Conservation (phyloP, 2,888 invertebrate species). For the Ornithoptera priamus region DNA sequence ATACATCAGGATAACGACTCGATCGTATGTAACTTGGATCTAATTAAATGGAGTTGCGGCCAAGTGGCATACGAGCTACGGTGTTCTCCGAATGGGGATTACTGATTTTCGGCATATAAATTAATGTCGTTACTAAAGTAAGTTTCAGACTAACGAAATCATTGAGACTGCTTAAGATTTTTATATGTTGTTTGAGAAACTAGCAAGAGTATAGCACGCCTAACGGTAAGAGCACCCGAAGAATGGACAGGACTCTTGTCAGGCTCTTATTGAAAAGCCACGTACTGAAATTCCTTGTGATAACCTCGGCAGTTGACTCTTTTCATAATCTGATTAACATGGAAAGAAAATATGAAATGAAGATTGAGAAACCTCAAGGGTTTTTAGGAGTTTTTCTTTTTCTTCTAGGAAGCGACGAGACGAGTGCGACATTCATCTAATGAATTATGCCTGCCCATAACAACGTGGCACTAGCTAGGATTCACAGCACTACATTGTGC, state of each 20-base stretch:
- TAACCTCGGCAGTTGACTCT: background rate
- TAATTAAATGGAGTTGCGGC: constrained; percentile 25
- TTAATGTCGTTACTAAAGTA: background rate
- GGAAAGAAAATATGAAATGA: no score
- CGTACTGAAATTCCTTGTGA: background rate
- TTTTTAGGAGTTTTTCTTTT: no score
- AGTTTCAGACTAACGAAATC: background rate
- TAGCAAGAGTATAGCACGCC: background rate
- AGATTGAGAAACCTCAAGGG: no score
- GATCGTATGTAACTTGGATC: constrained; percentile 43
- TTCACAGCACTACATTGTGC: background rate
- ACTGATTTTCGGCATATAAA: constrained; percentile 1
- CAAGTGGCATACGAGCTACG: constrained; percentile 3
- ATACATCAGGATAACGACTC: constrained; percentile 51
- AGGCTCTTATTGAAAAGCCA: no score
- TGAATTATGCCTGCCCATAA: background rate
- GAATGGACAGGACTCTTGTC: no score
- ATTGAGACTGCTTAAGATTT: background rate
- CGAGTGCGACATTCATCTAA: no score
- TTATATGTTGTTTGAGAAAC: background rate
- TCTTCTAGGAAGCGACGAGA: background rate
- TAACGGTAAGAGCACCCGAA: no score
- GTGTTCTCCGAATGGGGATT: constrained; percentile 1
- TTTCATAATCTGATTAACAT: background rate
- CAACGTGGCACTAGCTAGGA: background rate